phyloP scores from a whole-genome alignment of 2,797 vertebrate genomes.

The Megalops cyprinoides region DNA sequence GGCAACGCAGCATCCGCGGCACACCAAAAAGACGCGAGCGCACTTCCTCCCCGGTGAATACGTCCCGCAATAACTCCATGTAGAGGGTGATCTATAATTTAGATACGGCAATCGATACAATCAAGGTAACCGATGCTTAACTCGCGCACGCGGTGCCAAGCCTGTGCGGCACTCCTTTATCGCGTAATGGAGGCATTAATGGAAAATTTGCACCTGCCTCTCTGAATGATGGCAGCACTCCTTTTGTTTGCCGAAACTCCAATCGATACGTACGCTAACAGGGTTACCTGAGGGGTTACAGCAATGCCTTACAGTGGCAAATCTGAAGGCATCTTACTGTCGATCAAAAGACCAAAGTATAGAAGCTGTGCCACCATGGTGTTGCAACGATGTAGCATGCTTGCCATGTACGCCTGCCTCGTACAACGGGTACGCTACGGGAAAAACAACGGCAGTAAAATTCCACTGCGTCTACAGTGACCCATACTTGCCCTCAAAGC shows the following conservation, averaged over 20 bases:
- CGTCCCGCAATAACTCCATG: not conserved
- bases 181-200: constrained; percentile 20
- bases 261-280: not conserved
- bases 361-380: not conserved
- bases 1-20: not conserved
- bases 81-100: not conserved
- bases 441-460: not conserved
- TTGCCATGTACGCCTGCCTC: not conserved
- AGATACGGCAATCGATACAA: constrained; percentile 16
- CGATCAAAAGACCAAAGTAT: not conserved
- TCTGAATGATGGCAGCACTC: not conserved
- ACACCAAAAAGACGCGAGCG: not conserved
- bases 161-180: not conserved
- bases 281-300: not conserved
- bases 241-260: constrained; percentile 3
- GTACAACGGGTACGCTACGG: not conserved
- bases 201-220: constrained; percentile 1
- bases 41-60: not conserved
- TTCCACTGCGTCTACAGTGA: not conserved
- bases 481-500: not conserved
- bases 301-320: not conserved
- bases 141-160: not conserved
- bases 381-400: not conserved
- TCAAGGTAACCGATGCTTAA: constrained; percentile 26
- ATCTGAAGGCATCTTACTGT: not conserved